phyloP scores from a whole-genome alignment of 2,113 vertebrate species.

The Sakesphorus luctuosus region DNA sequence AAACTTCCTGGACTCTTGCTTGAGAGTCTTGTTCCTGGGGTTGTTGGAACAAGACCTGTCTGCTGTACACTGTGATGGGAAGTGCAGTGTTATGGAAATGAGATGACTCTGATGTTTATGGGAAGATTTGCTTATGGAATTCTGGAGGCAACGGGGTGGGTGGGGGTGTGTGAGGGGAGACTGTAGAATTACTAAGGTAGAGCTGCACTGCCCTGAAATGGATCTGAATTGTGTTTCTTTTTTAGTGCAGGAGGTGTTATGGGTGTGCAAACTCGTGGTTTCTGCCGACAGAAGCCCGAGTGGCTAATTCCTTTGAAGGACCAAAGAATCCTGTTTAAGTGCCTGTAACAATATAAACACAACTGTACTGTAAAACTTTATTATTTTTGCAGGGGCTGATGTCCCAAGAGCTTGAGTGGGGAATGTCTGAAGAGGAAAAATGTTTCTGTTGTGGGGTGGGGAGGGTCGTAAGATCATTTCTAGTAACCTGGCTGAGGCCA shows the following conservation, averaged over 20 bases:
- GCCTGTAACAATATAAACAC: conserved; percentile 72
- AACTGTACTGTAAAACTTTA: conserved; percentile 69
- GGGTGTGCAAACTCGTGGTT: conserved; percentile 68
- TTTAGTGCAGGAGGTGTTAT: conserved; percentile 34
- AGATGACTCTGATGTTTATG: not conserved
- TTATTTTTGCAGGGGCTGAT: conserved; percentile 25
- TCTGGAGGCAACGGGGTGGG: not conserved
- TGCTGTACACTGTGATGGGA: conserved; percentile 64
- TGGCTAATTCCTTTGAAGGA: conserved; percentile 72
- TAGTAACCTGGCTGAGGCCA: not conserved
- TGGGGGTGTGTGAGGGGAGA: conserved; percentile 31
- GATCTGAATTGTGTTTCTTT: not conserved
- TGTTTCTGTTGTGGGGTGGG: not conserved
- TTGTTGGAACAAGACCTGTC: not conserved
- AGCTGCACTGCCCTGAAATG: conserved; percentile 66
- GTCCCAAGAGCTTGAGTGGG: conserved; percentile 42
- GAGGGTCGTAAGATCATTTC: conserved; percentile 47
- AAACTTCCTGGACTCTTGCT: conserved; percentile 42
- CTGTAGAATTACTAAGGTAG: conserved; percentile 60
- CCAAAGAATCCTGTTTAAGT: conserved; percentile 76
- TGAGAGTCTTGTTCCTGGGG: not conserved
- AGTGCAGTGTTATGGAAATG: conserved; percentile 39
- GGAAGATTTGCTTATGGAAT: not conserved
- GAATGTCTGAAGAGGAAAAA: not conserved
- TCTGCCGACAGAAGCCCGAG: conserved; percentile 63